A percentile compares a stretch with the other conserved stretches of the same genome.
These are phyloP conservation scores for Macquaria australasica DNA, from an alignment of 2,113 vertebrate species.

Conservation along the genomic window DNA sequence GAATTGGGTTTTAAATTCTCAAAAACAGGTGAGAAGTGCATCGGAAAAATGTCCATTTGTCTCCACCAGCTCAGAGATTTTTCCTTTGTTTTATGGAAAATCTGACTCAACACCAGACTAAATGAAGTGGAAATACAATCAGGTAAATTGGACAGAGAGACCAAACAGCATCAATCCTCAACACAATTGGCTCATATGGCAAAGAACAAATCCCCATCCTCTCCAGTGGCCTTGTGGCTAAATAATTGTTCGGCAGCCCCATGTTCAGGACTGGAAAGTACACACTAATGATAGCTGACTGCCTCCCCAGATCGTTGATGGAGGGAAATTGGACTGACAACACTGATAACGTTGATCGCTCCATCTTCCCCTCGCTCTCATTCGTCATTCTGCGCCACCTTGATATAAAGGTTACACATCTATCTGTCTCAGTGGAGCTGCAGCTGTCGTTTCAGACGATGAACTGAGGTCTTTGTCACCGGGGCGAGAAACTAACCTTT, in stretches of 20 bases:
- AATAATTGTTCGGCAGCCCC: constrained; percentile 18
- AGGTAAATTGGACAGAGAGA: not conserved
- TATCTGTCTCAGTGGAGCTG: constrained; percentile 38
- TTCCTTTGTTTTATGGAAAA: not conserved
- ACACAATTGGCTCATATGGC: not conserved
- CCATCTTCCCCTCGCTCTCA: constrained; percentile 42
- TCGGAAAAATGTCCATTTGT: not conserved
- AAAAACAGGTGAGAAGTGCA: not conserved
- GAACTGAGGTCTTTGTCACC: constrained; percentile 32
- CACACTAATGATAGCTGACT: constrained; percentile 47
- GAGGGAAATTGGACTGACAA: constrained; percentile 69
- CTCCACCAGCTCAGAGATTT: not conserved
- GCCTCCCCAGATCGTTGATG: constrained; percentile 31
- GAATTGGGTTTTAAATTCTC: not conserved
- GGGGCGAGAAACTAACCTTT: constrained; percentile 3
- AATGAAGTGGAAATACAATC: not conserved
- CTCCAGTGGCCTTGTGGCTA: not conserved
- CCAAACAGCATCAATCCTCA: constrained; percentile 2
- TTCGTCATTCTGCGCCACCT: constrained; percentile 38
- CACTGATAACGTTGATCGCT: constrained; percentile 57
- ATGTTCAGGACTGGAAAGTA: constrained; percentile 14
- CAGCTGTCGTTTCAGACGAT: not conserved
- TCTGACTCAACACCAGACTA: not conserved
- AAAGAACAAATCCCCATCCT: constrained; percentile 23
- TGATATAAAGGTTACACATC: constrained; percentile 47